Evolutionary conservation across 2,113 vertebrate species (phyloP).

Genomic region (Pithys albifrons): DNA sequence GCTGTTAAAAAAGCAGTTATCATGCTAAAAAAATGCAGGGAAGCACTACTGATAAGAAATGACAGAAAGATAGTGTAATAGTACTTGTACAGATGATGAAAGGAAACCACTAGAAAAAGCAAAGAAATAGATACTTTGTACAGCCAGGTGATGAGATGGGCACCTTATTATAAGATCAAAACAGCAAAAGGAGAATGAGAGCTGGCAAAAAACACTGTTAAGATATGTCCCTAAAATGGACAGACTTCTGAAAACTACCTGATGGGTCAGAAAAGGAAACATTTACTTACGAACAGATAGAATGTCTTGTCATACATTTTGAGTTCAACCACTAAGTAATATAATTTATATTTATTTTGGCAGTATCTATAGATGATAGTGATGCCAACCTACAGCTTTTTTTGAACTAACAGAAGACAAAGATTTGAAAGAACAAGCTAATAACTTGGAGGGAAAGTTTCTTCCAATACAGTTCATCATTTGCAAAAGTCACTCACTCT

Average conservation of each 20-base stretch:
- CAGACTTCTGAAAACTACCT: neutral
- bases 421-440: neutral
- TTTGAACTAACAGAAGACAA: neutral
- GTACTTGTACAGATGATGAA: neutral
- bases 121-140: neutral
- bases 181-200: neutral
- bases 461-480: neutral
- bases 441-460: neutral
- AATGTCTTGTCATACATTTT: neutral
- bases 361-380: neutral
- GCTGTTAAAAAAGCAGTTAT: neutral
- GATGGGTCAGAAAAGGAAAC: neutral
- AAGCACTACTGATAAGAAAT: neutral
- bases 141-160: neutral
- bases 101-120: neutral
- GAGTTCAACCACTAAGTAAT: neutral
- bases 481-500: neutral
- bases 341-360: neutral
- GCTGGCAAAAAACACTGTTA: neutral
- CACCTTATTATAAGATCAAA: neutral
- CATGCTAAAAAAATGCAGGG: neutral
- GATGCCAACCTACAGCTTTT: neutral
- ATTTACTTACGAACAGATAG: neutral
- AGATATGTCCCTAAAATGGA: neutral
- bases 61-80: neutral